Evolutionary conservation across 2,888 invertebrate species (phyloP).

Genomic region (Dasypogon diadema): DNA sequence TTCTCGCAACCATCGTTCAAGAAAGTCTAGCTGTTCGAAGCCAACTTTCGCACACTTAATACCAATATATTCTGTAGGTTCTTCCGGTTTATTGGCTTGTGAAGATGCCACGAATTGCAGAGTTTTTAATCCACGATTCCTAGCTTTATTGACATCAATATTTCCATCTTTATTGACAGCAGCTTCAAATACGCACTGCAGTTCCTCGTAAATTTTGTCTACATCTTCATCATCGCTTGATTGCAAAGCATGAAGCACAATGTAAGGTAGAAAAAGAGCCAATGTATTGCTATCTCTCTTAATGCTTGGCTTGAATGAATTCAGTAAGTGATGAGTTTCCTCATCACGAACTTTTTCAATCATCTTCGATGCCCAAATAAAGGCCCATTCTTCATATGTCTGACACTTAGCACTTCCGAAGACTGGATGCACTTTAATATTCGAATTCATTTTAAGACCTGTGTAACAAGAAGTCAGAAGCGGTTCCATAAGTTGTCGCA

Average conservation of each 20-base stretch:
- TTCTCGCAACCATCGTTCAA: conserved; percentile 80
- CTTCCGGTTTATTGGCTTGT: conserved; percentile 61
- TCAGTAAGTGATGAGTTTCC: conserved; percentile 73
- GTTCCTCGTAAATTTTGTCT: conserved; percentile 71
- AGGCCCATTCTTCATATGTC: conserved; percentile 81
- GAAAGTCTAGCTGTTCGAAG: conserved; percentile 80
- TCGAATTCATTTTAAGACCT: conserved; percentile 69
- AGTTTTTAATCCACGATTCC: conserved; percentile 50
- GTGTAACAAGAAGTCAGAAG: conserved; percentile 78
- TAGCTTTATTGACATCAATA: conserved; percentile 42
- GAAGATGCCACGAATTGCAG: conserved; percentile 54
- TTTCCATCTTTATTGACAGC: conserved; percentile 43
- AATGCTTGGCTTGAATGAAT: conserved; percentile 81
- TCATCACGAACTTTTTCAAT: conserved; percentile 74
- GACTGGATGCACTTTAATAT: conserved; percentile 71
- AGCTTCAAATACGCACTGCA: conserved; percentile 69
- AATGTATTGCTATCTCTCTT: conserved; percentile 79
- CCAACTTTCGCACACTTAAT: conserved; percentile 76
- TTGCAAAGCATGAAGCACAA: conserved; percentile 75
- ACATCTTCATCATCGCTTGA: conserved; percentile 68
- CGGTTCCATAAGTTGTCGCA: conserved; percentile 82
- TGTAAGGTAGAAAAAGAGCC: conserved; percentile 81
- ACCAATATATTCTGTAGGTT: conserved; percentile 65
- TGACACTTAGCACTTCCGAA: conserved; percentile 77
- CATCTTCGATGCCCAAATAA: conserved; percentile 80